A percentile compares a stretch with the other conserved stretches of the same genome.
phyloP scores from a whole-genome alignment of 2,113 vertebrate species.

The Miniopterus natalensis region DNA sequence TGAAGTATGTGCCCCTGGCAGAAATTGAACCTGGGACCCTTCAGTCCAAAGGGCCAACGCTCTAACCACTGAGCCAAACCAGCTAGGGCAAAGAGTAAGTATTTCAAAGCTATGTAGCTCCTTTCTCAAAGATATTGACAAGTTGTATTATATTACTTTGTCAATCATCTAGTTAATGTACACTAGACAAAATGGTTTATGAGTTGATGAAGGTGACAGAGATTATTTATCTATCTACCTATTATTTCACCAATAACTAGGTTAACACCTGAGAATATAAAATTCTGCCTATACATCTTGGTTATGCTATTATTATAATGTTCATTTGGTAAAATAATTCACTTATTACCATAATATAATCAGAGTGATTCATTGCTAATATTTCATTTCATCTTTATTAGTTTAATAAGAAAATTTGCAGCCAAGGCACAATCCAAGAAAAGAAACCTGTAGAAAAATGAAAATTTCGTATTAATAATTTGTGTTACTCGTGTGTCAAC shows the following conservation, averaged over 20 bases:
- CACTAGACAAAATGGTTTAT: conserved; percentile 69
- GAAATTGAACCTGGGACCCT: too few relatives aligned
- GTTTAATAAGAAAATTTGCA: conserved; percentile 76
- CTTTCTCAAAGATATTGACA: conserved; percentile 69
- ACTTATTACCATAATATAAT: conserved; percentile 74
- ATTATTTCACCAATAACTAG: conserved; percentile 84
- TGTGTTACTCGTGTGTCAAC: not conserved
- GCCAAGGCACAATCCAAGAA: not conserved
- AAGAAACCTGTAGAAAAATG: conserved; percentile 70
- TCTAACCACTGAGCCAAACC: too few relatives aligned
- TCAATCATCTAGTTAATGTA: conserved; percentile 79
- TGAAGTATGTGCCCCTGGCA: too few relatives aligned
- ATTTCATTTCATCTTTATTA: conserved; percentile 74
- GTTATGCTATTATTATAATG: conserved; percentile 81
- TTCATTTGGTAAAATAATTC: conserved; percentile 85
- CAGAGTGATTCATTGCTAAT: conserved; percentile 74
- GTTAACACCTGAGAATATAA: conserved; percentile 80
- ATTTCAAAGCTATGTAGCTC: conserved; percentile 67
- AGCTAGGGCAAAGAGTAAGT: conserved; percentile 64
- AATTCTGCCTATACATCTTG: conserved; percentile 84
- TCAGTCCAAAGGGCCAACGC: too few relatives aligned
- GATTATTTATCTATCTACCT: conserved; percentile 79
- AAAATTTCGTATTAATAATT: conserved; percentile 40
- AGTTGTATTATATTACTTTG: conserved; percentile 85
- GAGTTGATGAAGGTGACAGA: conserved; percentile 69